Conservation (phyloP, 2,888 invertebrate species). For the Idaea aversata region DNA sequence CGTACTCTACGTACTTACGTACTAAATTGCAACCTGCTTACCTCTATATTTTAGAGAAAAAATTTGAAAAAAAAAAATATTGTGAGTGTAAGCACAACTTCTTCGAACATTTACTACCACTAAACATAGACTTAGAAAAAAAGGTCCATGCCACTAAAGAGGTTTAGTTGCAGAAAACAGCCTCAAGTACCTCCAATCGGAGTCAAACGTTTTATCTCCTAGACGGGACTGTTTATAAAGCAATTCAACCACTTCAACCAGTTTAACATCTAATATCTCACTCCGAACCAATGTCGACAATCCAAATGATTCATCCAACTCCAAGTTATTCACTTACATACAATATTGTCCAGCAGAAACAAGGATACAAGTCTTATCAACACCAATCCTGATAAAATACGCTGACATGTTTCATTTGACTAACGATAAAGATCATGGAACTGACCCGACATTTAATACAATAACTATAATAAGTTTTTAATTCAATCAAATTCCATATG, state of each 20-base stretch:
- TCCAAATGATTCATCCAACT: slow-evolving; percentile 44
- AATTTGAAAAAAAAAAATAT: no score
- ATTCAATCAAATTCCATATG: slow-evolving; percentile 57
- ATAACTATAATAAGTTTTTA: slow-evolving; percentile 32
- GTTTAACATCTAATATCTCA: slow-evolving; percentile 9
- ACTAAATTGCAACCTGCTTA: no score
- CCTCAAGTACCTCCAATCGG: no score
- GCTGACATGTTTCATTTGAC: slow-evolving; percentile 52
- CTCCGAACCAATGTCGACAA: slow-evolving; percentile 31
- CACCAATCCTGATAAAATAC: slow-evolving; percentile 45
- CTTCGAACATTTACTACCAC: no score
- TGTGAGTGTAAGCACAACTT: no score
- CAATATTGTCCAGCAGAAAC: slow-evolving; percentile 34
- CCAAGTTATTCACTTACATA: slow-evolving; percentile 39
- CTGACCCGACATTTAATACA: slow-evolving; percentile 19
- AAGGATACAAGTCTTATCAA: slow-evolving; percentile 49
- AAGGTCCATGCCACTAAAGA: no score
- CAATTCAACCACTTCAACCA: no score
- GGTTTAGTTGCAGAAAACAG: slow-evolving; percentile 6
- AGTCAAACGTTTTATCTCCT: no score
- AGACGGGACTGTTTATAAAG: no score
- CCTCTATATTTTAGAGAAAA: no score
- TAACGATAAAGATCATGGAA: slow-evolving; percentile 49
- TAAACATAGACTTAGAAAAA: no score
- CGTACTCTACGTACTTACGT: no score